Evolutionary conservation across 2,888 invertebrate genomes (phyloP).

Genomic region (Baronia brevicornis): DNA sequence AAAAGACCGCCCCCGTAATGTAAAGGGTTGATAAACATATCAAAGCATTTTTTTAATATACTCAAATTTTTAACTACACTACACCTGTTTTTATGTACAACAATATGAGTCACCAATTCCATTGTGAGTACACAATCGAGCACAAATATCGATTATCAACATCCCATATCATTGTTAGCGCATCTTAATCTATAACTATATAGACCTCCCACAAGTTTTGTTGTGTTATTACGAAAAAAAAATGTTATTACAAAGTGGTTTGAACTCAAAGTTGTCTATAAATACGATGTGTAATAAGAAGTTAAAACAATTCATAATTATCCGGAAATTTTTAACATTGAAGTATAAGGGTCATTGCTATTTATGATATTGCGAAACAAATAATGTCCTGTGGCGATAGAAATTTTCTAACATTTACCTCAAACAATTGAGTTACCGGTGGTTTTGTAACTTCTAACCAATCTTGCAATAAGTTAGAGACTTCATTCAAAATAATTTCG

Average conservation of each 20-base stretch:
- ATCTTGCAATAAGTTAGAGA: slow-evolving; percentile 18
- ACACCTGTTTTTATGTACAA: slow-evolving; percentile 63
- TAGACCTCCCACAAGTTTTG: slow-evolving; percentile 49
- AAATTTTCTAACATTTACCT: slow-evolving; percentile 10
- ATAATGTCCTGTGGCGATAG: slow-evolving; percentile 5
- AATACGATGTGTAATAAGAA: too few relatives aligned
- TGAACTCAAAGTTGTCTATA: too few relatives aligned
- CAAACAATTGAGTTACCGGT: slow-evolving; percentile 18
- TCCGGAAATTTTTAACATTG: too few relatives aligned
- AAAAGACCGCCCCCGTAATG: slow-evolving; percentile 53
- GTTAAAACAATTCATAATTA: too few relatives aligned
- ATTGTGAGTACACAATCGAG: slow-evolving; percentile 58
- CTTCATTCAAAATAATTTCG: slow-evolving; percentile 21
- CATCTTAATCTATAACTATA: slow-evolving; percentile 43
- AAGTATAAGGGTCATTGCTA: slow-evolving; percentile 1
- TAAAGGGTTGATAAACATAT: slow-evolving; percentile 73
- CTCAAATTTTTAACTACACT: slow-evolving; percentile 32
- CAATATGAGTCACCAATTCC: slow-evolving; percentile 44
- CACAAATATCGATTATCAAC: slow-evolving; percentile 62
- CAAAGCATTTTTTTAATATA: slow-evolving; percentile 50
- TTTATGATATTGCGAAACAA: slow-evolving; percentile 5
- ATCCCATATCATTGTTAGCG: slow-evolving; percentile 46
- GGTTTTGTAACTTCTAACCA: slow-evolving; percentile 23
- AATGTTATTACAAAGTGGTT: too few relatives aligned
- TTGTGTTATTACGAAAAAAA: too few relatives aligned